A percentile compares a stretch with the other conserved stretches of the same genome.
Evolutionary conservation across 37 sponge, comb jelly and placozoan genomes (phyloP).

Genomic region (Theonella swinhoei): DNA sequence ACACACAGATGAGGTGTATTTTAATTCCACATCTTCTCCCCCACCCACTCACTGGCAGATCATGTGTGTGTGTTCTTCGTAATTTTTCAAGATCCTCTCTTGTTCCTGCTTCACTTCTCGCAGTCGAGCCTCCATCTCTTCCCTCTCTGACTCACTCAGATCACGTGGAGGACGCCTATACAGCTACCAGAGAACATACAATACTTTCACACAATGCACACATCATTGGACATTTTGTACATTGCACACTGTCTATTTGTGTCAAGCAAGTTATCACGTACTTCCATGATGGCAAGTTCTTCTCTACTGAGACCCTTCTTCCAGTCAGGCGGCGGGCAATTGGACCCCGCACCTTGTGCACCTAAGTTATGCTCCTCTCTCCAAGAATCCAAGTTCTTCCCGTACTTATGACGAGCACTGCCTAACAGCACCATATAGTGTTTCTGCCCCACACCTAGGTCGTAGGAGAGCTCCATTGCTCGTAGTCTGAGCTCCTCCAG

Average conservation of each 20-base stretch:
- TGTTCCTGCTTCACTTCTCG: slow-evolving; percentile 13
- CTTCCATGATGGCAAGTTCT: slow-evolving; percentile 1
- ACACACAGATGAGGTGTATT: too few species aligned
- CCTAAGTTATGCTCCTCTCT: too few species aligned
- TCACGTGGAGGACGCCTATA: not conserved
- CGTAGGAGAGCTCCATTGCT: slow-evolving; percentile 62
- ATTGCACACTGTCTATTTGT: too few species aligned
- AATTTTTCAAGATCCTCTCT: not conserved
- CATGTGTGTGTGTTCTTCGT: not conserved
- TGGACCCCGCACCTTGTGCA: too few species aligned
- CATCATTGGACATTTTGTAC: too few species aligned
- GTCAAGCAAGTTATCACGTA: too few species aligned
- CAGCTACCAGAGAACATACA: too few species aligned
- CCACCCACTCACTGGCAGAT: slow-evolving; percentile 29
- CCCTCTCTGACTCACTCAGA: slow-evolving; percentile 15
- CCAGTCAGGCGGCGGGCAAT: too few species aligned
- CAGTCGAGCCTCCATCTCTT: slow-evolving; percentile 4
- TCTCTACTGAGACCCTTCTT: not conserved
- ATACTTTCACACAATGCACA: too few species aligned
- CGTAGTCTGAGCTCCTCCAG: slow-evolving; percentile 39
- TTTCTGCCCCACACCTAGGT: slow-evolving; percentile 1
- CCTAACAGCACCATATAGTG: slow-evolving; percentile 9
- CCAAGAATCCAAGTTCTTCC: not conserved
- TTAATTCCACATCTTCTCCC: too few species aligned
- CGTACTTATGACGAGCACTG: slow-evolving; percentile 26